Percentiles rank a stretch among this genome's conserved stretches.
Evolutionary conservation across 2,888 invertebrate species (phyloP).

Genomic region (Stenolophus ochropezus): DNA sequence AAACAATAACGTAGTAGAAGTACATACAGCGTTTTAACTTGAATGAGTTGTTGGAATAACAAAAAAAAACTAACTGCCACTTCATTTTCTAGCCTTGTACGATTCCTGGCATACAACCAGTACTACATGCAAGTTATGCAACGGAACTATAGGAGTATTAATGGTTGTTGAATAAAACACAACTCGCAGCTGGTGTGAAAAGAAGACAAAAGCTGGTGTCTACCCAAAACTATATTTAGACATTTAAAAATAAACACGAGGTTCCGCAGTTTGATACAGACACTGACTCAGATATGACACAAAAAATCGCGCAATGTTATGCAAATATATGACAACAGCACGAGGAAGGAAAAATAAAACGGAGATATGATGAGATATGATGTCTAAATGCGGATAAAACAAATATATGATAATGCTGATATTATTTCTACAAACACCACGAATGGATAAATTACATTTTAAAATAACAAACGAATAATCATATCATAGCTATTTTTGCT

Average conservation of each 20-base stretch:
- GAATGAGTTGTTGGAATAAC: too few species aligned
- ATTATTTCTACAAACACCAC: not conserved
- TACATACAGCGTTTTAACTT: too few species aligned
- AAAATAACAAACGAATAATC: too few species aligned
- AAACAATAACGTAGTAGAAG: too few species aligned
- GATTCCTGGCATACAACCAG: not conserved
- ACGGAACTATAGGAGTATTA: not conserved
- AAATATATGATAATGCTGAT: not conserved
- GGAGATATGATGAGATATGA: too few species aligned
- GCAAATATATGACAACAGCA: not conserved
- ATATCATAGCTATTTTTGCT: too few species aligned
- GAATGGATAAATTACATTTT: not conserved
- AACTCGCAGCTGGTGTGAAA: not conserved
- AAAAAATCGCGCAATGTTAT: not conserved
- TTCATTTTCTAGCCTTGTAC: too few species aligned
- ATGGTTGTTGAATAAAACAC: not conserved
- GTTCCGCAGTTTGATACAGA: constrained; percentile 16
- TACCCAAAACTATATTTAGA: constrained; percentile 29
- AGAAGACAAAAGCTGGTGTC: constrained; percentile 1
- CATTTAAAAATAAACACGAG: constrained; percentile 5
- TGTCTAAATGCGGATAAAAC: not conserved
- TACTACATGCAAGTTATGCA: not conserved
- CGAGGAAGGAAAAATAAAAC: not conserved
- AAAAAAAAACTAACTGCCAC: too few species aligned
- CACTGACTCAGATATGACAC: not conserved